Base-by-base conservation (phyloP, 2,888 invertebrate species). In the Drosophila ezoana region DNA sequence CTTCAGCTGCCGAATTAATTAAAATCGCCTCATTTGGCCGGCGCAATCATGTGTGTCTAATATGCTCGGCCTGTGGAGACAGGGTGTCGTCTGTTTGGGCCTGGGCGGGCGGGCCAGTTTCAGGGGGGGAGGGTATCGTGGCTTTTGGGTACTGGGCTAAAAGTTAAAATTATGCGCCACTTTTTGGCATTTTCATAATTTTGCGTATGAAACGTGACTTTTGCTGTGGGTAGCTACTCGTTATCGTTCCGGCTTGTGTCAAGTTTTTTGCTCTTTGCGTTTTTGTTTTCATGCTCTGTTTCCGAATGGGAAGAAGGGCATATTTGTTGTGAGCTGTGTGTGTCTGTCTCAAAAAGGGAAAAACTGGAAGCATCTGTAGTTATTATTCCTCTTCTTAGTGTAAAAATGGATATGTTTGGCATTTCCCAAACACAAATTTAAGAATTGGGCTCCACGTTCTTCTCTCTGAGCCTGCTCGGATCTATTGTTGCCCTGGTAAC, bases 1-100 rank as follows among this genome's bases (percentile, higher is more conserved):
- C 74, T 44, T 56, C 74, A 73, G 59, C 72, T 73, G 73, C 79
- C 76, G 88, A 87, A 89, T 86, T 86, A 86, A 86, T 86, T 89
- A 87, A 89, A 87, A 75, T 63, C 77, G 88, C 89, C 89, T 85
- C 86, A 87, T 86, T 86, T 87, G 75, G 79, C 69, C 65, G 49
- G 66, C 54, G 68, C 89, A 86, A 79, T 85, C 79, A 85, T 72
- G 70, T 76, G 82, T 68, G 66, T 57, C 72, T 65, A 73, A 73
- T 69, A 62, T 48, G 62, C 59, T 14, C 62, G 52, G 59, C 72
- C 40, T 49, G 33, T 35, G 32, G 45, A 13, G 28, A 9, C 58
- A 68, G 40, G 14, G 13, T 47, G 18, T 10, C 23, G 16, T 14
- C 16, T n/a, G 43, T n/a, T 5, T 44, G 28, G 9, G 18, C 11